Evolutionary conservation across 1,140 invertebrate genomes (phyloP).

Genomic region (Trypoxylus dichotomus): DNA sequence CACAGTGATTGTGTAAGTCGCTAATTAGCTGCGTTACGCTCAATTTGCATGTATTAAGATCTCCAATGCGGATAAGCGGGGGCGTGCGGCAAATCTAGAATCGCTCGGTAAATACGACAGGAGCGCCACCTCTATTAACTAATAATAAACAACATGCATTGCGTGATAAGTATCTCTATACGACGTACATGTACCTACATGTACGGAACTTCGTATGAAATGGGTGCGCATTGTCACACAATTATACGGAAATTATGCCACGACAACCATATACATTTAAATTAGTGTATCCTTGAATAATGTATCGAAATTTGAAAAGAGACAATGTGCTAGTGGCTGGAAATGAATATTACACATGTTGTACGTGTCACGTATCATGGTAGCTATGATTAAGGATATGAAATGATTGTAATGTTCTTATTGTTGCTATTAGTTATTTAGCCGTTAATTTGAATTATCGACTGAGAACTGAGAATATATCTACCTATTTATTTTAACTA

Average conservation of each 20-base stretch:
- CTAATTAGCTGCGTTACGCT: slow-evolving; percentile 15
- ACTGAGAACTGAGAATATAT: too few species aligned
- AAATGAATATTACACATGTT: too few species aligned
- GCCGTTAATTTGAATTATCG: too few species aligned
- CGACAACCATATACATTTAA: neutral
- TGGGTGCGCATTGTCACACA: neutral
- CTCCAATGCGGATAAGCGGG: neutral
- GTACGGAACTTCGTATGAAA: neutral
- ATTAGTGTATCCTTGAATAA: too few species aligned
- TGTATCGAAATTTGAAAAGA: too few species aligned
- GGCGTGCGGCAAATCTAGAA: neutral
- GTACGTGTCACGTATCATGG: too few species aligned
- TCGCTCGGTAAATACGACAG: neutral
- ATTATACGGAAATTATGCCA: neutral
- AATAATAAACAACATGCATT: neutral
- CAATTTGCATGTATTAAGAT: slow-evolving; percentile 24
- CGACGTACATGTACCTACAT: neutral
- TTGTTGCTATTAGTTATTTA: too few species aligned
- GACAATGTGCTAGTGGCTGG: too few species aligned
- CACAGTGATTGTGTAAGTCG: slow-evolving; percentile 13
- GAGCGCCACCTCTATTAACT: neutral
- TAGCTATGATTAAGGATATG: too few species aligned
- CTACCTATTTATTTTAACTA: too few species aligned
- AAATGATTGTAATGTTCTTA: too few species aligned
- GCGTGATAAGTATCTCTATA: neutral